Evolutionary conservation across 2,113 vertebrate genomes (phyloP), one percentile per base, ranked within the genome.

Genomic region (Halichoerus grypus): DNA sequence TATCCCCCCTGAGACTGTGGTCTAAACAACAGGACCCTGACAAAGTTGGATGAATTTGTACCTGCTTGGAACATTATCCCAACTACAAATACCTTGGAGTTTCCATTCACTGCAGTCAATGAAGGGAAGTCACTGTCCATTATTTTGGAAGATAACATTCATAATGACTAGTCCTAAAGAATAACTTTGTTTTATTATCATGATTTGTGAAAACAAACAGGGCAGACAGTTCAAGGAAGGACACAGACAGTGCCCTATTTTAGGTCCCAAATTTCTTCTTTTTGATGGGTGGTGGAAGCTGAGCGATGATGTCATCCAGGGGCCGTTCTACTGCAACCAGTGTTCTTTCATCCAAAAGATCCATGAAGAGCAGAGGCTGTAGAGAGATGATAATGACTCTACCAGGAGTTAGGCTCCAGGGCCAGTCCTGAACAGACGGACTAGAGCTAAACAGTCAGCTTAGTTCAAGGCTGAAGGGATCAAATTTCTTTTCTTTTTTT

Each of bases 231-330:
- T 97, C 94, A 71, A 3, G 16, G 3, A 86, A n/a, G 26, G 87
- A 88, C 97, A 98, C 12, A 3, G 31, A n/a, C 9, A 1, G 0
- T 87, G 85, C 72, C 10, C 22, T 46, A 24, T 85, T 96, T 99
- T 99, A 99, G 82, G 99, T 99, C 91, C 99, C 99, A 92, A 99
- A 99, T 96, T 99, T 99, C 99, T 99, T 99, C 98, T 99, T 99
- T 88, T 99, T 99, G 96, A 99, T 98, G 2, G 99, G 99, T 19
- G 99, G 98, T 0, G 99, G 99, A 80, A 99, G 99, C 94, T 99
- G 99, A 15, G 99, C 98, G 31, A 98, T 96, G 98, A 99, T 99
- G 97, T 99, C 99, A 97, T 99, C 93, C 87, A 99, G 98, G 46
- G 99, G 99, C 86, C 99, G 99, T 97, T 99, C 99, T 96, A 99